phyloP scores from a whole-genome alignment of 2,113 vertebrate species.

The Hippolais icterina region DNA sequence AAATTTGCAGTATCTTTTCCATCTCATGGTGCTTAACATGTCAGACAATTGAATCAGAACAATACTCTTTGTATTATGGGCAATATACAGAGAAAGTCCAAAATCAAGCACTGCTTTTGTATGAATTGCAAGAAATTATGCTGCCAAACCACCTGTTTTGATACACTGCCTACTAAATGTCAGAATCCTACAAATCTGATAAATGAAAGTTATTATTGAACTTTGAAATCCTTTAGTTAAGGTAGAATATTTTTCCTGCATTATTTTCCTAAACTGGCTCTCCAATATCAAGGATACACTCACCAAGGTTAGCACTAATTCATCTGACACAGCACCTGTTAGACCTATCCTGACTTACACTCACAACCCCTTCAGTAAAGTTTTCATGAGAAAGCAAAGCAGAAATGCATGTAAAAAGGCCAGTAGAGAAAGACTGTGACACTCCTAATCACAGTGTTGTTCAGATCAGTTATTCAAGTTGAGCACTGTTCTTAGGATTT shows the following conservation, averaged over 20 bases:
- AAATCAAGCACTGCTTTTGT: not conserved
- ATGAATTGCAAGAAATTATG: not conserved
- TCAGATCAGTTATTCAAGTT: not conserved
- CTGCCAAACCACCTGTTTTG: not conserved
- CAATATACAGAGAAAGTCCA: not conserved
- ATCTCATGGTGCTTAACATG: not conserved
- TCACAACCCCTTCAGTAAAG: not conserved
- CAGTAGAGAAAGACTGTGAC: not conserved
- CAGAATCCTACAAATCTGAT: not conserved
- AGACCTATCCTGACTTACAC: not conserved
- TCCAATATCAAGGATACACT: rapidly evolving
- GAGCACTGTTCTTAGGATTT: not conserved
- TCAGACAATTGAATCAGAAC: not conserved
- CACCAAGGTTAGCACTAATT: not conserved
- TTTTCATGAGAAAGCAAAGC: not conserved
- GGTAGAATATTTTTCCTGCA: not conserved
- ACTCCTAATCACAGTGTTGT: not conserved
- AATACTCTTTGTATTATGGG: not conserved
- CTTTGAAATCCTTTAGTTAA: not conserved
- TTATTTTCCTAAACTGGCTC: not conserved
- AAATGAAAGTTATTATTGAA: not conserved
- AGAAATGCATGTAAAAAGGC: not conserved
- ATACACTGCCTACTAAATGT: not conserved
- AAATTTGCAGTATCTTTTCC: not conserved
- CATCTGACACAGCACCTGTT: not conserved